Evolutionary conservation across 1,140 invertebrate species (phyloP), one percentile per base, ranked within the genome.

Genomic region (Schlechtendalia chinensis): DNA sequence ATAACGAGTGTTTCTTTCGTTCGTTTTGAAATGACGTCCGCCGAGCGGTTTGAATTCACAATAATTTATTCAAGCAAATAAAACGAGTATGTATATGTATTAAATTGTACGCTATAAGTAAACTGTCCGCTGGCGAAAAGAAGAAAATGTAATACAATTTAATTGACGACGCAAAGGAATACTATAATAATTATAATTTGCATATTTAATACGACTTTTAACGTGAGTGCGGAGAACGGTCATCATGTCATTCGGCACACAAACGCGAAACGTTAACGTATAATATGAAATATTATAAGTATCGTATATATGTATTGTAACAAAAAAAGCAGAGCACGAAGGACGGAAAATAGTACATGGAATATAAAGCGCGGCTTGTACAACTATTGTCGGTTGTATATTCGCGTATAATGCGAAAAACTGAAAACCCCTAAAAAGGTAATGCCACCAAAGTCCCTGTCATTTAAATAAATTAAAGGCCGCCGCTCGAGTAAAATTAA

Each of bases 401-500:
- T n/a, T n/a, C 27, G 24, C 32, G 32, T 39, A 39, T 8, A 39
- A 39, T 27, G 27, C 47, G 22, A 72, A 69, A 54, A 72, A 29
- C 22, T 11, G 10, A 54, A 72, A 39, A 54, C 67, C 45, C 16
- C 22, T 17, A 29, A 72, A 72, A 72, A 72, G 45, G 24, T 74
- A 74, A 74, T 74, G 27, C 19, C 71, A 19, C 53, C 29, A 74
- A 56, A 74, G 27, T n/a, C 19, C 17, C 27, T 32, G 71, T 74
- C 71, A 74, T 74, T 74, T 74, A 56, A 74, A 74, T 74, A 74
- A 74, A 54, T 74, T 74, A 72, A 56, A 47, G 19, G 19, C 1
- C 4, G 24, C 71, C 71, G 53, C 45, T 69, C 67, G 22, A 27
- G 22, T 29, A 19, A 56, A 56, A 74, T 56, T 74, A 54, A 74